Evolutionary conservation across 2,113 vertebrate genomes (phyloP).

Genomic region (Larimichthys polyactis): DNA sequence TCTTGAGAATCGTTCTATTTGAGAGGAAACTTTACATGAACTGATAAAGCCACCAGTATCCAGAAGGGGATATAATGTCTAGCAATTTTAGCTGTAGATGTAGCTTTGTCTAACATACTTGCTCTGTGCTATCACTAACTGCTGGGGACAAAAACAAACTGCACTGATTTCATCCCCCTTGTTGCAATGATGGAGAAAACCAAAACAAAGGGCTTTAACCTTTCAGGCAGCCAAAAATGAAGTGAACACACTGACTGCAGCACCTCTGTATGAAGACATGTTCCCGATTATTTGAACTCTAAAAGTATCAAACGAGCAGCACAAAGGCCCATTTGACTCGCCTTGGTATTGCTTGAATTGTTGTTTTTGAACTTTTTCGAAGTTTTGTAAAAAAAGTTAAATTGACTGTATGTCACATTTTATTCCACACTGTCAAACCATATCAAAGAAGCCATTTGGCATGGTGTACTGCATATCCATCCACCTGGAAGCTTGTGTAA

Average conservation of each 20-base stretch:
- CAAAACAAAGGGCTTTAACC: background rate
- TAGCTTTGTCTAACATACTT: background rate
- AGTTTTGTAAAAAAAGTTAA: constrained; percentile 63
- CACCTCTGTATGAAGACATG: background rate
- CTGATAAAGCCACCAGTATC: background rate
- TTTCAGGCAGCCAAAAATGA: background rate
- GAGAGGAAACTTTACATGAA: background rate
- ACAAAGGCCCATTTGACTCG: background rate
- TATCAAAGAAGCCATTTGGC: constrained; percentile 64
- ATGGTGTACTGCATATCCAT: constrained; percentile 36
- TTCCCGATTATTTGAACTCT: background rate
- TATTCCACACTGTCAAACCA: constrained; percentile 68
- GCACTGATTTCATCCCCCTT: background rate
- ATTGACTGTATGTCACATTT: constrained; percentile 62
- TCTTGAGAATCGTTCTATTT: background rate
- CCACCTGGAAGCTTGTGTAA: constrained; percentile 59
- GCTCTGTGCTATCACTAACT: background rate
- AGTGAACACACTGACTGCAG: background rate
- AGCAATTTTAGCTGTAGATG: background rate
- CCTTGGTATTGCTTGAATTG: constrained; percentile 11
- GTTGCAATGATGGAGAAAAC: background rate
- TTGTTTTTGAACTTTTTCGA: constrained; percentile 47
- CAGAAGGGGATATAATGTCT: background rate
- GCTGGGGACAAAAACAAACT: background rate
- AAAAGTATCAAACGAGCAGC: background rate